Base-by-base conservation (phyloP, 2,888 invertebrate genomes). In the Hybos culiciformis region DNA sequence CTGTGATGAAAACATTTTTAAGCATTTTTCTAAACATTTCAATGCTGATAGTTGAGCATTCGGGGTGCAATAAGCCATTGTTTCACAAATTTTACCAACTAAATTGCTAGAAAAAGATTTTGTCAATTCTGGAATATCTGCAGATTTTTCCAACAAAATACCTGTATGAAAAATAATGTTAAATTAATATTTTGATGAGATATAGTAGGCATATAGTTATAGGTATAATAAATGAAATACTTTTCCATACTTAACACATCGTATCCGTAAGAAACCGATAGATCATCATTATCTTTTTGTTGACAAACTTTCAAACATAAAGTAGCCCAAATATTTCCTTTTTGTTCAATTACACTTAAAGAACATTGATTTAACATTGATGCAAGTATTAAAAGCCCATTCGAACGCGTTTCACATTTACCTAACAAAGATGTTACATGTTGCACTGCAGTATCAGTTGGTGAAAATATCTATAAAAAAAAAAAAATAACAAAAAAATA, bases 1-100 rank as follows among this genome's bases (percentile, higher is more conserved):
- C 3, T 57, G 48, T 5, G 55, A 55, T 0, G 58, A 53, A 53
- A 56, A 58, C 12, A 52, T 41, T 9, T 53, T 50, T 21, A 63
- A 46, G n/a, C 56, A 56, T 3, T 43, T 47, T 43, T 59, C 56
- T 12, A 59, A 41, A 26, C 58, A 61, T 26, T 51, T 49, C 2
- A 62, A 43, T 4, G 56, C 54, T 11, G 52, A 42, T 9, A 50
- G 20, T 14, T 50, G 37, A 5, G 48, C 47, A 4, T 39, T 40
- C 5, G 49, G 39, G 5, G 50, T 31, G 7, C 48, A 42, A 12
- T 51, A 48, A 7, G 19, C 34, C 2, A 60, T 39, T 1, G 51
- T 51, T 24, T 58, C 57, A 21, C 56, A 54, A 5, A 60, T 50
- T 44, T 59, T 60, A 5, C 41, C 32, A 12, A 62, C 48, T 20